Percentiles rank a stretch among this genome's conserved stretches.
Conservation (phyloP, 1,140 invertebrate species). For the Zelostemma sp. region DNA sequence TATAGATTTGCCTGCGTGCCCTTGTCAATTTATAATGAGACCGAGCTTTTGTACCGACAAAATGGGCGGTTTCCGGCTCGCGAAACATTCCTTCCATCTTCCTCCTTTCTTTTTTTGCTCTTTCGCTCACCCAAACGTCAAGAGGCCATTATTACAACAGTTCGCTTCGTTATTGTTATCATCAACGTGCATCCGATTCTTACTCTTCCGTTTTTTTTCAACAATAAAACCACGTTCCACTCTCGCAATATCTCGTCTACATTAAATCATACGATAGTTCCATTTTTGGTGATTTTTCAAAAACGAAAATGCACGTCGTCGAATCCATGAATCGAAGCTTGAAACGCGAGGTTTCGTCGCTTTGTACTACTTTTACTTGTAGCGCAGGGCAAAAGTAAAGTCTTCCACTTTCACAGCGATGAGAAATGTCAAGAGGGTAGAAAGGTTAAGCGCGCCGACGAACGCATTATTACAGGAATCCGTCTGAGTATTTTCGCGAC, state of each 20-base stretch:
- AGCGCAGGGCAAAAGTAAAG: conserved; percentile 8
- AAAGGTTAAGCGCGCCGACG: conserved; percentile 37
- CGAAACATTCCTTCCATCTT: conserved; percentile 8
- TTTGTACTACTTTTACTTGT: conserved; percentile 20
- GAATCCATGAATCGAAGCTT: no score
- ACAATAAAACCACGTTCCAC: no score
- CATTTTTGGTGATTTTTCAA: no score
- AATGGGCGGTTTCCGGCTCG: conserved; percentile 41
- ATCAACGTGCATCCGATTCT: conserved; percentile 25
- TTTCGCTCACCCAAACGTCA: conserved; percentile 21
- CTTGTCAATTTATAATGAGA: conserved; percentile 57
- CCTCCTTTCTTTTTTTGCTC: conserved; percentile 9
- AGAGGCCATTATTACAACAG: conserved; percentile 41
- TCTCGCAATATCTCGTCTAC: no score
- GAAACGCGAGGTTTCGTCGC: not conserved
- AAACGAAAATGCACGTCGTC: no score
- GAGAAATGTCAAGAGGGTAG: conserved; percentile 26
- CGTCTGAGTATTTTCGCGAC: conserved; percentile 58
- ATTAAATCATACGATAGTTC: no score
- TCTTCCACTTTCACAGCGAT: conserved; percentile 8
- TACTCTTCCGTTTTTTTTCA: conserved; percentile 15
- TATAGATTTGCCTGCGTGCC: conserved; percentile 52
- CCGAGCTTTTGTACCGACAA: conserved; percentile 49
- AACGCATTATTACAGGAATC: conserved; percentile 59
- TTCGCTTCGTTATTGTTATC: conserved; percentile 27